phyloP scores from a whole-genome alignment of 2,113 vertebrate genomes.

The Dromaius novaehollandiae region DNA sequence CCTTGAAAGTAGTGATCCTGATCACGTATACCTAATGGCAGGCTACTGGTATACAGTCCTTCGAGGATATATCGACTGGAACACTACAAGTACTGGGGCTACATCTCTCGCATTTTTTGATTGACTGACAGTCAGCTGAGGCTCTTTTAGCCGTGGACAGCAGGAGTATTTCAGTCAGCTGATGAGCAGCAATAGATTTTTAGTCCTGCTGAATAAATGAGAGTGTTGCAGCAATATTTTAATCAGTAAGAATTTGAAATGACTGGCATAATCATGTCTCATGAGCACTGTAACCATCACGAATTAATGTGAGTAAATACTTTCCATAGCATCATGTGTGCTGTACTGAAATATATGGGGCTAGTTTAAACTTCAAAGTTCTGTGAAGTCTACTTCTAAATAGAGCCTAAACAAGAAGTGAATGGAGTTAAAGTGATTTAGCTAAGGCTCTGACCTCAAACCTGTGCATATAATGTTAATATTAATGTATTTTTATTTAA shows the following conservation, averaged over 20 bases:
- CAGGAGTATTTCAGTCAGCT: not conserved
- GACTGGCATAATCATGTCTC: not conserved
- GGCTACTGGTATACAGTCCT: not conserved
- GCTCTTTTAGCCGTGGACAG: not conserved
- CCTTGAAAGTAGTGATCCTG: not conserved
- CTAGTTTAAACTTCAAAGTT: not conserved
- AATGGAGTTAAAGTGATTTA: not conserved
- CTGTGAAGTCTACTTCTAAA: not conserved
- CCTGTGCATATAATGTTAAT: not conserved
- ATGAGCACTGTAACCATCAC: not conserved
- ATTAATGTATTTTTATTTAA: not conserved
- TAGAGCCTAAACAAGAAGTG: not conserved
- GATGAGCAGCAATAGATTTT: not conserved
- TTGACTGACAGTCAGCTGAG: not conserved
- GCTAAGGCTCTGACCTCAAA: not conserved
- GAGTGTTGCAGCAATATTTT: not conserved
- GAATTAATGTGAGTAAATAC: constrained; percentile 8
- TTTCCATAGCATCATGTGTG: not conserved
- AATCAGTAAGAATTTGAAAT: not conserved
- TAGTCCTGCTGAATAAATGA: not conserved
- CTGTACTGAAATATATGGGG: not conserved
- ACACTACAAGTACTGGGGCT: not conserved
- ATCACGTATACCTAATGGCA: accelerated
- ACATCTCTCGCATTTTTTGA: not conserved
- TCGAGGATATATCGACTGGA: not conserved